Conservation (phyloP, 2,888 invertebrate species). For the Meganola albula region DNA sequence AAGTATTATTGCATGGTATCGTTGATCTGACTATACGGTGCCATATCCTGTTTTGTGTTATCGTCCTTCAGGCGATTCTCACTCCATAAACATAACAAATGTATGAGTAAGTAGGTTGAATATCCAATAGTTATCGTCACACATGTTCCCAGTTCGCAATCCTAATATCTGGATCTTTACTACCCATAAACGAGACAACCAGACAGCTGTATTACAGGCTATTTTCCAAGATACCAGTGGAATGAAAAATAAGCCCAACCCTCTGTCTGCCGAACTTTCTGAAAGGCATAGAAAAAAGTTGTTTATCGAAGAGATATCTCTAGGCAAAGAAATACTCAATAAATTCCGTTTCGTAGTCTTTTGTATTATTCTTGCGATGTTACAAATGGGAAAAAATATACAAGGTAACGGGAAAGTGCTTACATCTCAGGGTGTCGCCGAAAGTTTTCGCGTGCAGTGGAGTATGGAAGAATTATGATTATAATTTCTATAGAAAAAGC, state of each 20-base stretch:
- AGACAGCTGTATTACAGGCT: conserved; percentile 2
- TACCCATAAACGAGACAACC: conserved; percentile 14
- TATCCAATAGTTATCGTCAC: no score
- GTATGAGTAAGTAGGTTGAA: no score
- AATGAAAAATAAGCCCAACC: conserved; percentile 14
- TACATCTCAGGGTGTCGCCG: conserved; percentile 15
- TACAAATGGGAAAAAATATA: conserved; percentile 13
- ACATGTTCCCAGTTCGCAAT: no score
- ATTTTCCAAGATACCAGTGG: conserved; percentile 5
- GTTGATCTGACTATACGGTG: no score
- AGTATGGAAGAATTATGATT: conserved; percentile 55
- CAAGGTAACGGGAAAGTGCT: conserved; percentile 21
- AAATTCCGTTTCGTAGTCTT: conserved; percentile 13
- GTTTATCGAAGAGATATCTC: conserved; percentile 16
- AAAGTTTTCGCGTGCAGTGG: conserved; percentile 50
- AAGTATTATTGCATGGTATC: no score
- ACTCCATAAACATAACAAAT: no score
- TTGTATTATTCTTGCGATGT: conserved; percentile 14
- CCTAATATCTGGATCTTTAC: conserved; percentile 17
- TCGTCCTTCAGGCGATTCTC: no score
- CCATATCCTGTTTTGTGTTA: no score
- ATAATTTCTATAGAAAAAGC: conserved; percentile 46
- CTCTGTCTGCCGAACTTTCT: conserved; percentile 14
- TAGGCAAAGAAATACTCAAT: conserved; percentile 13
- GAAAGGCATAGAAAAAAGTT: conserved; percentile 10